Evolutionary conservation across 2,888 invertebrate genomes (phyloP).

Genomic region (Hylaea fasciaria): DNA sequence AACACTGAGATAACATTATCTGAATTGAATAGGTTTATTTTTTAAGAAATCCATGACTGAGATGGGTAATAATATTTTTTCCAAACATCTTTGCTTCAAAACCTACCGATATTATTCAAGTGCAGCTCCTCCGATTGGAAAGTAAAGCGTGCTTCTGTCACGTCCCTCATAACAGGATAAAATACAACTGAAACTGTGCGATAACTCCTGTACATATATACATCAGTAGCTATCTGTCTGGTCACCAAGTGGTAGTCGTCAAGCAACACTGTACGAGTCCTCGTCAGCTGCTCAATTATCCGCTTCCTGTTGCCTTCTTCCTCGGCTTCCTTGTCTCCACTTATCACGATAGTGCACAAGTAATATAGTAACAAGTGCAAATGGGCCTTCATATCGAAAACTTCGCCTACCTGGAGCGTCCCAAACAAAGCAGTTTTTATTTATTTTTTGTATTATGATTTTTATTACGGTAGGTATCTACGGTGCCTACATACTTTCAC

Average conservation of each 20-base stretch:
- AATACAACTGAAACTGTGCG: constrained; percentile 78
- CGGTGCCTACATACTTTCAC: too few species aligned
- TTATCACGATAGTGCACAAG: constrained; percentile 65
- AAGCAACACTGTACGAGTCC: constrained; percentile 70
- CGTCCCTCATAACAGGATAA: constrained; percentile 72
- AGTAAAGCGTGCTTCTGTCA: constrained; percentile 76
- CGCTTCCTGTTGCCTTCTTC: constrained; percentile 69
- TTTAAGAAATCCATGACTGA: too few species aligned
- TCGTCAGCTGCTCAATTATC: constrained; percentile 72
- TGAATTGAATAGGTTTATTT: too few species aligned
- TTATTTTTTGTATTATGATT: background rate
- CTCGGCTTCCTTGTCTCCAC: constrained; percentile 68
- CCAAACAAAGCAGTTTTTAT: constrained; percentile 8
- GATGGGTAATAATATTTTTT: too few species aligned
- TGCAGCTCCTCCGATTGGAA: constrained; percentile 81
- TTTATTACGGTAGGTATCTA: too few species aligned
- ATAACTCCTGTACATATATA: constrained; percentile 78
- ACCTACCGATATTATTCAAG: constrained; percentile 79
- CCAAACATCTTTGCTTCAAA: too few species aligned
- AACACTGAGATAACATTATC: too few species aligned
- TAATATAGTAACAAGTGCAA: constrained; percentile 65
- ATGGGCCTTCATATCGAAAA: constrained; percentile 64
- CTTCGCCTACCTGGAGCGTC: constrained; percentile 58
- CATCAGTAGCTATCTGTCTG: constrained; percentile 75
- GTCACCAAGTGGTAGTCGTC: constrained; percentile 76